A percentile compares a stretch with the other conserved stretches of the same genome.
Conservation (phyloP, 2,113 vertebrate species). For the Grallaria varia region DNA sequence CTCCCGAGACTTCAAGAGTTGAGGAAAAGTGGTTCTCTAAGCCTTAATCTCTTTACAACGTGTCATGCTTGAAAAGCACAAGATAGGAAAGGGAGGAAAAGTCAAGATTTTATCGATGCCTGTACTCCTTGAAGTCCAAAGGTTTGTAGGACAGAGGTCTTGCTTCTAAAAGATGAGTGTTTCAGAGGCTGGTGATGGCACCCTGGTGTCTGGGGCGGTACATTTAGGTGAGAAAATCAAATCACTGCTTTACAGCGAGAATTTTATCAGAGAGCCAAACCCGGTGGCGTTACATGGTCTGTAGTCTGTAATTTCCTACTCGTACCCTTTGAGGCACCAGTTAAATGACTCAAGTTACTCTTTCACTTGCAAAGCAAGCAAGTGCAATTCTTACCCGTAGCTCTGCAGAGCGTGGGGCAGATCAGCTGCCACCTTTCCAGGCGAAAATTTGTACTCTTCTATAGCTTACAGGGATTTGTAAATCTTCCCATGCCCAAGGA, state of each 20-base stretch:
- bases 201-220: neutral
- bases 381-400: neutral
- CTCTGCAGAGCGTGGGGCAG: neutral
- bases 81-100: neutral
- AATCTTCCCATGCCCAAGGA: neutral
- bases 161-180: neutral
- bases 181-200: neutral
- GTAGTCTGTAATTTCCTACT: neutral
- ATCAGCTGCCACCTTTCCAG: neutral
- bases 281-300: accelerated
- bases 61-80: neutral
- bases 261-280: neutral
- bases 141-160: neutral
- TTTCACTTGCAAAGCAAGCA: neutral
- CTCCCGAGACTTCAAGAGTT: neutral
- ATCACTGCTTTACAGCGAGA: neutral
- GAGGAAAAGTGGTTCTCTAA: neutral
- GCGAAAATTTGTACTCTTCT: accelerated
- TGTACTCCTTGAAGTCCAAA: neutral
- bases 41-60: neutral
- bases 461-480: neutral
- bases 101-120: neutral
- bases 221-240: neutral
- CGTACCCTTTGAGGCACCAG: accelerated
- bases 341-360: neutral